Conservation (phyloP, 1,140 invertebrate genomes). For the Drosophila grimshawi region DNA sequence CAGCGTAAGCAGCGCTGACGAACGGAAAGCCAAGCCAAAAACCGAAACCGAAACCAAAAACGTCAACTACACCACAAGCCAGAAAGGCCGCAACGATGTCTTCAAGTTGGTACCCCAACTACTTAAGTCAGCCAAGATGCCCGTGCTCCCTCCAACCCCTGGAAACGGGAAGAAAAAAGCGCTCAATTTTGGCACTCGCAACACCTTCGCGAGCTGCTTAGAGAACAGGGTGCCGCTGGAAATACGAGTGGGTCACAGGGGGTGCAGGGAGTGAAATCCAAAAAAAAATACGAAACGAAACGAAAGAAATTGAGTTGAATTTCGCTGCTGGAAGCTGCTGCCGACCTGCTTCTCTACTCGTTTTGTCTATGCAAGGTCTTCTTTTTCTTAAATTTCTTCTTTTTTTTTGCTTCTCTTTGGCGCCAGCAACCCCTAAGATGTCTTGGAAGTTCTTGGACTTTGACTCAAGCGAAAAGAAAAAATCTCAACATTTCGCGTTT, state of each 20-base stretch:
- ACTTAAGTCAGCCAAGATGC: neutral
- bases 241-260: neutral
- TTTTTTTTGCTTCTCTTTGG: conserved; percentile 12
- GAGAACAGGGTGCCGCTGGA: conserved; percentile 21
- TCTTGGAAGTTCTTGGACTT: conserved; percentile 52
- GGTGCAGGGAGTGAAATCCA: neutral
- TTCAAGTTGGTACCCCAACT: conserved; percentile 61
- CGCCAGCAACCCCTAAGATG: conserved; percentile 50
- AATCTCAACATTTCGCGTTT: conserved; percentile 47
- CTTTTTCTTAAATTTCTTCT: conserved; percentile 8
- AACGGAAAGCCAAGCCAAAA: conserved; percentile 62
- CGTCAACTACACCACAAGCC: conserved; percentile 82
- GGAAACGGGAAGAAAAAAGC: conserved; percentile 51
- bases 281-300: conserved; percentile 12
- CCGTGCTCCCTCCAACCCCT: neutral
- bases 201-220: conserved; percentile 58
- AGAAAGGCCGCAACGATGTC: conserved; percentile 80
- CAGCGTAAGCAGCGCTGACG: conserved; percentile 23
- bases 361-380: conserved; percentile 34
- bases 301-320: conserved; percentile 43
- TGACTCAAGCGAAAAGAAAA: conserved; percentile 58
- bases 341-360: conserved; percentile 3
- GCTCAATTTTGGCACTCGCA: conserved; percentile 67
- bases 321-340: conserved; percentile 25
- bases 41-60: conserved; percentile 80